Evolutionary conservation across 2,888 invertebrate genomes (phyloP).

Genomic region (Pandemis heparana): DNA sequence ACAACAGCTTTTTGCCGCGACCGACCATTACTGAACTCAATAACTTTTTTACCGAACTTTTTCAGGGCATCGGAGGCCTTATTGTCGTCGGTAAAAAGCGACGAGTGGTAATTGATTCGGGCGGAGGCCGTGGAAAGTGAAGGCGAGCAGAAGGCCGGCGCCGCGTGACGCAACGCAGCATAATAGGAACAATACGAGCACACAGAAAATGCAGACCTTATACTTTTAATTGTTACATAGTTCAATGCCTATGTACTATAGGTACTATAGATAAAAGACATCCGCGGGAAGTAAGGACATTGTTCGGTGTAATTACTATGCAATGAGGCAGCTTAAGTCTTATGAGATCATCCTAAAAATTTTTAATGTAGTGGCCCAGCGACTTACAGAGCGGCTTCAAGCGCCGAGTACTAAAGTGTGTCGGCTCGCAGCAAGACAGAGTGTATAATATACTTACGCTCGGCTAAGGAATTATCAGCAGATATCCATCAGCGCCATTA

Average conservation of each 20-base stretch:
- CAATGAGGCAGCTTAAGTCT: neutral
- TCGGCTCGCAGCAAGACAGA: neutral
- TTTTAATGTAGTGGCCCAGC: neutral
- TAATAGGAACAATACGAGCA: neutral
- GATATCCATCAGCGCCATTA: constrained; percentile 12
- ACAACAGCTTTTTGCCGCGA: neutral
- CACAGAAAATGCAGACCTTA: neutral
- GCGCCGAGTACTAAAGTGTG: neutral
- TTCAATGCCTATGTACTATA: no score
- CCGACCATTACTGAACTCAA: constrained; percentile 14
- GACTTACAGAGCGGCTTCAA: neutral
- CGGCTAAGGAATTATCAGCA: neutral
- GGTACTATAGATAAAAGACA: neutral
- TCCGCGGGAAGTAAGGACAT: neutral
- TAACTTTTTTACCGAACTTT: constrained; percentile 25
- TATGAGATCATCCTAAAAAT: neutral
- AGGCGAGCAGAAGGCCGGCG: constrained; percentile 46
- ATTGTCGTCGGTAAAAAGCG: constrained; percentile 39
- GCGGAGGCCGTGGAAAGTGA: constrained; percentile 47
- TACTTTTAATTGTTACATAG: neutral
- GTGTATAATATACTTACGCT: no score
- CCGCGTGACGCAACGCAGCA: constrained; percentile 19
- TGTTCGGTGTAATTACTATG: neutral
- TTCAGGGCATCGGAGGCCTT: constrained; percentile 10
- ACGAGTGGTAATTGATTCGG: constrained; percentile 43